These are phyloP conservation scores for Pheosia gnoma DNA, from an alignment of 2,888 invertebrate genomes.

Conservation along the genomic window DNA sequence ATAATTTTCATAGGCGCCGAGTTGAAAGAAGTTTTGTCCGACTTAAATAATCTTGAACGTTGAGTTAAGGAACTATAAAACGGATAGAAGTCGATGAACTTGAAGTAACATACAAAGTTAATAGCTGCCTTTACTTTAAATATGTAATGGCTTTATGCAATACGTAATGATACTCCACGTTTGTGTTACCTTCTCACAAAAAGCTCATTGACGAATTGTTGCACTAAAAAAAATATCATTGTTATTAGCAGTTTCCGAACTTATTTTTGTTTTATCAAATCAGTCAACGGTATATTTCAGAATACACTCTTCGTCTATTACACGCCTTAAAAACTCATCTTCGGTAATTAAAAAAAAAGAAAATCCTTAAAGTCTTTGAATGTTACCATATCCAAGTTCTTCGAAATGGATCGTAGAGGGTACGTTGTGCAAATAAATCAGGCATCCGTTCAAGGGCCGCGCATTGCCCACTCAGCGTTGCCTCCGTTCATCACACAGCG, in stretches of 20 bases:
- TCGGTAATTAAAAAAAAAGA: neutral
- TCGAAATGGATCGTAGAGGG: conserved; percentile 16
- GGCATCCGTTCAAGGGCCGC: conserved; percentile 16
- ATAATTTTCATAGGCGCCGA: conserved; percentile 56
- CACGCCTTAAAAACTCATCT: neutral
- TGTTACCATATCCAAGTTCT: neutral
- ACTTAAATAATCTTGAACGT: conserved; percentile 37
- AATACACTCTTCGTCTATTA: too few relatives aligned
- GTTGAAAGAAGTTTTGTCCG: conserved; percentile 49
- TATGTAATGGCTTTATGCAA: too few relatives aligned
- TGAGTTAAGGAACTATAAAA: conserved; percentile 19
- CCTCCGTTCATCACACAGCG: conserved; percentile 26
- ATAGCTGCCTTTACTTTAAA: too few relatives aligned
- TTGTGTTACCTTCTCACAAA: too few relatives aligned
- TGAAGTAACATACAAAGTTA: neutral
- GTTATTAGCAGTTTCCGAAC: too few relatives aligned
- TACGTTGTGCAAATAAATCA: conserved; percentile 22
- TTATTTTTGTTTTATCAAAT: too few relatives aligned
- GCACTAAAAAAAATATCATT: too few relatives aligned
- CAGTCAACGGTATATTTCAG: too few relatives aligned
- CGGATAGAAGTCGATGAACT: neutral
- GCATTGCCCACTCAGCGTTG: conserved; percentile 5
- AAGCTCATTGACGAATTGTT: too few relatives aligned
- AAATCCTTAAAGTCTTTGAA: neutral
- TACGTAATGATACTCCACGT: too few relatives aligned